A percentile compares a stretch with the other conserved stretches of the same genome.
These are phyloP conservation scores for Antheraea yamamai DNA, from an alignment of 2,888 invertebrate species.

Conservation along the genomic window DNA sequence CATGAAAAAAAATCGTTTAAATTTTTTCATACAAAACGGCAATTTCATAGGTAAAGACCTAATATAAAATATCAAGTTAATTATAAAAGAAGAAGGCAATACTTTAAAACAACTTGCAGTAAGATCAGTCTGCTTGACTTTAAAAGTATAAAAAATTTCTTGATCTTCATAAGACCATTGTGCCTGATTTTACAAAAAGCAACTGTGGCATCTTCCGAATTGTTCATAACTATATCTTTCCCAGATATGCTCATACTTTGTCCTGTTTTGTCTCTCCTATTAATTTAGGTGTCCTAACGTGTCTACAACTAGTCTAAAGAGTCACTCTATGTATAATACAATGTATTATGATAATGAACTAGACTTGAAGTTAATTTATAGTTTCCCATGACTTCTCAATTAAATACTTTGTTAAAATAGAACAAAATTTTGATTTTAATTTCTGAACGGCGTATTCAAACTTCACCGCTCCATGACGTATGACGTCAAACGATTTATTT, in stretches of 20 bases:
- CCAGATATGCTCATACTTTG: neutral
- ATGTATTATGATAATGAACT: neutral
- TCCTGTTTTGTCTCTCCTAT: neutral
- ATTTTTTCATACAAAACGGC: too few relatives aligned
- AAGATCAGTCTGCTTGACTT: too few relatives aligned
- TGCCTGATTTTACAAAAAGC: too few relatives aligned
- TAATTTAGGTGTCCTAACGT: neutral
- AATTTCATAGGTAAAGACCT: too few relatives aligned
- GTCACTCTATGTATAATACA: too few relatives aligned
- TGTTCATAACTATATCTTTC: neutral
- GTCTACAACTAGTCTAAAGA: neutral
- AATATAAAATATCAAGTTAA: too few relatives aligned
- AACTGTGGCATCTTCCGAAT: neutral
- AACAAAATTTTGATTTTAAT: neutral
- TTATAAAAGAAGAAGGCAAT: too few relatives aligned
- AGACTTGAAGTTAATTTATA: neutral
- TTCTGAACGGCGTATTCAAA: neutral
- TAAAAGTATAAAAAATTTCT: too few relatives aligned
- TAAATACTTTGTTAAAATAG: neutral
- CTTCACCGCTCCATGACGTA: neutral
- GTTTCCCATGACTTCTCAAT: neutral
- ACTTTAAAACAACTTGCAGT: too few relatives aligned
- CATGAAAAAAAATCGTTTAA: too few relatives aligned
- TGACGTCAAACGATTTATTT: conserved; percentile 12
- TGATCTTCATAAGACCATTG: too few relatives aligned